Percentiles rank a stretch among this genome's conserved stretches.
These are phyloP conservation scores for Therioaphis trifolii DNA, from an alignment of 2,888 invertebrate species.

Conservation along the genomic window DNA sequence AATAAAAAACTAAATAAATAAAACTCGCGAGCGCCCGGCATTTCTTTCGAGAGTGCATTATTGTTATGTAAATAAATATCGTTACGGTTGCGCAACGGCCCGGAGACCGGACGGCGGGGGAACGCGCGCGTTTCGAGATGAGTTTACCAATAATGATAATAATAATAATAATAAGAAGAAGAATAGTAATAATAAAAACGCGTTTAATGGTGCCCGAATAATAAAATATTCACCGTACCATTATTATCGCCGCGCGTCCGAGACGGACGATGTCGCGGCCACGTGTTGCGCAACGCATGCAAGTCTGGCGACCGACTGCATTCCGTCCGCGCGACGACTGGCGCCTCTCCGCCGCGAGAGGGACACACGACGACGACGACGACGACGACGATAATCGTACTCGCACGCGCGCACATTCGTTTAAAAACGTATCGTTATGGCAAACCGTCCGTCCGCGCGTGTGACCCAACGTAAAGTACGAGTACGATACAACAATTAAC, in stretches of 20 bases:
- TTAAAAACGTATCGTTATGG: too few relatives aligned
- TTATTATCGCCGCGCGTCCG: too few relatives aligned
- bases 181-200: too few relatives aligned
- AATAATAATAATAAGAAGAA: too few relatives aligned
- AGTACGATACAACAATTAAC: too few relatives aligned
- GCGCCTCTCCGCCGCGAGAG: conserved; percentile 30
- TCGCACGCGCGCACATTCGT: too few relatives aligned
- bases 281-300: conserved; percentile 45
- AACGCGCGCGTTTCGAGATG: conserved; percentile 28
- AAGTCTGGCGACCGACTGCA: too few relatives aligned
- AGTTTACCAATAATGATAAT: conserved; percentile 52
- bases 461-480: too few relatives aligned
- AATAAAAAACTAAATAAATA: too few relatives aligned
- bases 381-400: too few relatives aligned
- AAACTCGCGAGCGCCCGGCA: conserved; percentile 13
- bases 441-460: too few relatives aligned
- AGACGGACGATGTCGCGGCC: conserved; percentile 19
- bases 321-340: conserved; percentile 45
- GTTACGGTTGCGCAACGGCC: conserved; percentile 20
- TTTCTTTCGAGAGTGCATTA: neutral
- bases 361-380: too few relatives aligned
- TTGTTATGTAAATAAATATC: conserved; percentile 58
- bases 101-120: conserved; percentile 21
- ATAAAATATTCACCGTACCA: neutral
- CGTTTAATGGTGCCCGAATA: neutral